phyloP scores from a whole-genome alignment of 2,888 invertebrate species.

The Diarsia brunnea region DNA sequence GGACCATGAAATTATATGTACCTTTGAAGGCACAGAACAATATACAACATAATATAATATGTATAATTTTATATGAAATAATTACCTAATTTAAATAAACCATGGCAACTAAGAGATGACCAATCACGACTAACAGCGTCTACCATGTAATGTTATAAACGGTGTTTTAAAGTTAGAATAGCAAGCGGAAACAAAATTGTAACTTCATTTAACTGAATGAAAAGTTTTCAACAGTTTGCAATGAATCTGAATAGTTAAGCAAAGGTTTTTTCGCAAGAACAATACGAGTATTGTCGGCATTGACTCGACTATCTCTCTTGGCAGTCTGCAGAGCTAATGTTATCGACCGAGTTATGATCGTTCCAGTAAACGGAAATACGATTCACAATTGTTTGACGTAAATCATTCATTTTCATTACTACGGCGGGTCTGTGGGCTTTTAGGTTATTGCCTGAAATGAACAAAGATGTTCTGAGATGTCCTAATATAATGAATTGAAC shows the following conservation, averaged over 20 bases:
- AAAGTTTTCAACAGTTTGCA: constrained; percentile 35
- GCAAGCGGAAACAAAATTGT: constrained; percentile 21
- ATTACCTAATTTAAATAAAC: too few species aligned
- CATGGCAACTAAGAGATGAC: too few species aligned
- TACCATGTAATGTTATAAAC: not conserved
- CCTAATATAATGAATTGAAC: constrained; percentile 36
- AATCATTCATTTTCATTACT: constrained; percentile 58
- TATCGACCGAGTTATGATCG: constrained; percentile 54
- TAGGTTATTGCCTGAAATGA: constrained; percentile 35
- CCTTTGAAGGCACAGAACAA: not conserved
- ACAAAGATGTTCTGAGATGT: constrained; percentile 30
- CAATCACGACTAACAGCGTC: not conserved
- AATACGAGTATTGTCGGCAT: constrained; percentile 46
- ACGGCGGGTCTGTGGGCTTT: constrained; percentile 33
- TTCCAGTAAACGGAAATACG: constrained; percentile 45
- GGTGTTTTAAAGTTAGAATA: not conserved
- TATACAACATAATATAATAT: too few species aligned
- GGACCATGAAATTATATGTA: constrained; percentile 28
- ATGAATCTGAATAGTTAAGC: constrained; percentile 38
- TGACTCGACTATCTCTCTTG: constrained; percentile 48
- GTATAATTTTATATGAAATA: not conserved
- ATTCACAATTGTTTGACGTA: constrained; percentile 45
- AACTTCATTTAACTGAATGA: constrained; percentile 30
- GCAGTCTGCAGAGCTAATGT: constrained; percentile 53
- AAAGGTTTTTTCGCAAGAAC: constrained; percentile 55